Conservation (phyloP, 1,140 invertebrate species). For the Ylistrum balloti region DNA sequence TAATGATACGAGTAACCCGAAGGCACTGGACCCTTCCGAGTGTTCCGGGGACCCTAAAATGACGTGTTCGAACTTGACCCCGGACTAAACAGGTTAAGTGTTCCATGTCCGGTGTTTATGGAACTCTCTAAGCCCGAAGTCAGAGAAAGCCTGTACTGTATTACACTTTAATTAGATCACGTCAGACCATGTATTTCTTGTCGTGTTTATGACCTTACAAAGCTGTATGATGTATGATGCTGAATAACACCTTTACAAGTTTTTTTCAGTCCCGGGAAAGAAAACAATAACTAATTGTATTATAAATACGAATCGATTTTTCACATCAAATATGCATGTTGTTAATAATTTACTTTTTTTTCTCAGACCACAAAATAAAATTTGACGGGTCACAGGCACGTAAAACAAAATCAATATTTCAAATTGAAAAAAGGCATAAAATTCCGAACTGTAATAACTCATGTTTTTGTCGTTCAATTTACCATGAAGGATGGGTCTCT, state of each 20-base stretch:
- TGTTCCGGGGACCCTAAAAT: no score
- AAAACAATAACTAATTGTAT: constrained; percentile 35
- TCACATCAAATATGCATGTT: constrained; percentile 19
- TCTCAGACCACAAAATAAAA: not conserved
- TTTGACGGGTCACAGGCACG: constrained; percentile 3
- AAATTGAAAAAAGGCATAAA: constrained; percentile 1
- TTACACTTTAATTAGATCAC: constrained; percentile 4
- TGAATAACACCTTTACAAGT: not conserved
- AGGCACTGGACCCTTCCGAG: no score
- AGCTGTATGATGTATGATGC: not conserved
- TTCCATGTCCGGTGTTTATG: not conserved
- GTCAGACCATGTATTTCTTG: not conserved
- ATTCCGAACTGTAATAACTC: constrained; percentile 18
- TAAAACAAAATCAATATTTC: constrained; percentile 30
- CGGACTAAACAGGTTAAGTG: not conserved
- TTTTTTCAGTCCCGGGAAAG: constrained; percentile 11
- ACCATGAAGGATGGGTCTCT: constrained; percentile 10
- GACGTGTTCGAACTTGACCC: no score
- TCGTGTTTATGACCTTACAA: not conserved
- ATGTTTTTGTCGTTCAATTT: constrained; percentile 38
- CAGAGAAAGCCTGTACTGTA: not conserved
- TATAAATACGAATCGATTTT: constrained; percentile 31
- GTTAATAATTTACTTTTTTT: constrained; percentile 35
- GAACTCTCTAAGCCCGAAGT: constrained; percentile 19
- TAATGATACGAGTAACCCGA: no score